A percentile compares a stretch with the other conserved stretches of the same genome.
Conservation (phyloP, 64 coral and sea anemone genomes). For the Porites australiensis region DNA sequence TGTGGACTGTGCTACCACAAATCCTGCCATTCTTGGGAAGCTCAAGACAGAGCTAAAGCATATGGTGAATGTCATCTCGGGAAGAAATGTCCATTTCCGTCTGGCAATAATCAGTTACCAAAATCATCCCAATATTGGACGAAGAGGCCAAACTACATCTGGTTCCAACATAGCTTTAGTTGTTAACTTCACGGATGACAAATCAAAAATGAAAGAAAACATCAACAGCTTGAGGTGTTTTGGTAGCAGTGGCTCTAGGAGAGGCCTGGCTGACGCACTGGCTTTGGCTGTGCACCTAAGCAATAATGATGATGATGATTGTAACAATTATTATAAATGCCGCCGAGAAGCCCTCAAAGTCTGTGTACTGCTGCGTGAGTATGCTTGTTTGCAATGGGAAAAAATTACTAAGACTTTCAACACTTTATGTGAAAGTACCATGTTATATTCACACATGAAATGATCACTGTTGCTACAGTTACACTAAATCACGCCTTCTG, state of each 20-base stretch:
- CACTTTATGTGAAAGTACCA: too few species aligned
- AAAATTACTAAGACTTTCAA: too few species aligned
- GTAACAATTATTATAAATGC: background rate
- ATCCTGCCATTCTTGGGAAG: background rate
- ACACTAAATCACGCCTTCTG: too few species aligned
- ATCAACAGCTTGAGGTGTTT: constrained; percentile 8
- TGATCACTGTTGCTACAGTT: too few species aligned
- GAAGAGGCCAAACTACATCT: background rate
- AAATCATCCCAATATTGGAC: background rate
- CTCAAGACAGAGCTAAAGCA: background rate
- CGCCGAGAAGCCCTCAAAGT: constrained; percentile 16
- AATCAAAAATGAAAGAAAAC: background rate
- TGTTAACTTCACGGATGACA: background rate
- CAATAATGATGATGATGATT: background rate
- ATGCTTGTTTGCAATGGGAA: too few species aligned
- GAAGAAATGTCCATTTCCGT: background rate
- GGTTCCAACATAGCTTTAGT: background rate
- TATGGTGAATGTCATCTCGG: background rate
- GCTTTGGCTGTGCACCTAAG: background rate
- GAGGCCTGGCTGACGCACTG: constrained; percentile 32
- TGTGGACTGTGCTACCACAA: background rate
- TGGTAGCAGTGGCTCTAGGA: background rate
- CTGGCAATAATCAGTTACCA: constrained; percentile 37
- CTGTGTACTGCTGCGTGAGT: constrained; percentile 46
- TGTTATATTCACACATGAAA: too few species aligned